Conservation (phyloP, 2,888 invertebrate species). For the Machimus atricapillus region DNA sequence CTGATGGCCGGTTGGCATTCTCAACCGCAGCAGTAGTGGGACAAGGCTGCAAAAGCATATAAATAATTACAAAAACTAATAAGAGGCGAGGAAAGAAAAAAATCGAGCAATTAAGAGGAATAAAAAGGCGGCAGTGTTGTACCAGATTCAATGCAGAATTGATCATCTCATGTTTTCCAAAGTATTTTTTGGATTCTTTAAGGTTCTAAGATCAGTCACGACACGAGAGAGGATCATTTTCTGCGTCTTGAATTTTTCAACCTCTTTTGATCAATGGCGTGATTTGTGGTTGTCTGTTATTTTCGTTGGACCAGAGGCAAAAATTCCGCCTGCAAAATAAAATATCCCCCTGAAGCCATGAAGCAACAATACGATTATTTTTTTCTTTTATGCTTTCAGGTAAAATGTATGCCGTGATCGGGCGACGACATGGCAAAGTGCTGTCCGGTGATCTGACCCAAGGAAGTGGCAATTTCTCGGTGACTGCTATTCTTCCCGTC, state of each 20-base stretch:
- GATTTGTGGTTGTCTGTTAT: constrained; percentile 16
- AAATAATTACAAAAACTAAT: constrained; percentile 3
- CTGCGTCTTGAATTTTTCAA: constrained; percentile 9
- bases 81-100: neutral
- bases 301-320: neutral
- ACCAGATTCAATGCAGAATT: neutral
- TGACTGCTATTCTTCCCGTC: constrained; percentile 90
- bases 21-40: neutral
- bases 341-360: neutral
- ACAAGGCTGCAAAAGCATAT: constrained; percentile 13
- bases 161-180: neutral
- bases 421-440: constrained; percentile 85
- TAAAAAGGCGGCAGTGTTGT: neutral
- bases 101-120: constrained; percentile 18
- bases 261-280: constrained; percentile 23
- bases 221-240: neutral
- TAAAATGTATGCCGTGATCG: constrained; percentile 89
- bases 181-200: neutral
- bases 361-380: neutral
- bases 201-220: neutral
- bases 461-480: constrained; percentile 89
- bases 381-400: constrained; percentile 66
- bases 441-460: constrained; percentile 89
- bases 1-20: neutral
- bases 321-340: neutral